Evolutionary conservation across 2,888 invertebrate species (phyloP), one percentile per base, ranked within the genome.

Genomic region (Thereva nobilitata): DNA sequence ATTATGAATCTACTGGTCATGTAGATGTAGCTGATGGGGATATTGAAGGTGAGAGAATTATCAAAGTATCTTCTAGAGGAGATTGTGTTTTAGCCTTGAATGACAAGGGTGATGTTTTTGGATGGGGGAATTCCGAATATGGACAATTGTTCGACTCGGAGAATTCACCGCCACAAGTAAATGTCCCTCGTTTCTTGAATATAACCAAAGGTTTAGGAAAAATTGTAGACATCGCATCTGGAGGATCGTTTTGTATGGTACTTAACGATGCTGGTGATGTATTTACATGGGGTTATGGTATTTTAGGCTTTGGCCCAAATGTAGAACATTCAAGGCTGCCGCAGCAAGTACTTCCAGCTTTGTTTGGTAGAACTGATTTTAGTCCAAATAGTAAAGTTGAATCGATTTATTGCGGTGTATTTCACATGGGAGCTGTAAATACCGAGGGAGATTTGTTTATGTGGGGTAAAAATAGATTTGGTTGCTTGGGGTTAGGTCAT

Each of bases 61-160:
- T 89, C 6, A 90, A 93, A 79, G 76, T 97, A 0, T 85, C 93
- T 0, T 90, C 90, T 54, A 83, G 87, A 47, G 92, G 89, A 0
- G 96, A 97, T 79, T 95, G 93, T 79, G 91, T 93, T 9, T 80
- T 98, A 70, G 97, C 97, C 6, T 79, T 97, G 38, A 94, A 89
- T 81, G 92, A 94, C 71, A 87, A 88, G 73, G 96, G 97, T 4
- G 92, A 95, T 74, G 85, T 95, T 1, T 97, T 96, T 81, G 97
- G 96, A 1, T 98, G 97, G 97, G 97, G 98, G 5, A 97, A 96
- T 79, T 90, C 92, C 0, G 97, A 98, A 81, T 97, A 96, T 76
- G 88, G 89, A 0, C 97, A 97, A 79, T 82, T 98, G 44, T 70
- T 81, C 77, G 75, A 77, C 64, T 75, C 76, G 61, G 35, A 71